Percentiles rank a stretch among this genome's conserved stretches.
Conservation (phyloP, 2,888 invertebrate genomes). For the Agrochola litura region DNA sequence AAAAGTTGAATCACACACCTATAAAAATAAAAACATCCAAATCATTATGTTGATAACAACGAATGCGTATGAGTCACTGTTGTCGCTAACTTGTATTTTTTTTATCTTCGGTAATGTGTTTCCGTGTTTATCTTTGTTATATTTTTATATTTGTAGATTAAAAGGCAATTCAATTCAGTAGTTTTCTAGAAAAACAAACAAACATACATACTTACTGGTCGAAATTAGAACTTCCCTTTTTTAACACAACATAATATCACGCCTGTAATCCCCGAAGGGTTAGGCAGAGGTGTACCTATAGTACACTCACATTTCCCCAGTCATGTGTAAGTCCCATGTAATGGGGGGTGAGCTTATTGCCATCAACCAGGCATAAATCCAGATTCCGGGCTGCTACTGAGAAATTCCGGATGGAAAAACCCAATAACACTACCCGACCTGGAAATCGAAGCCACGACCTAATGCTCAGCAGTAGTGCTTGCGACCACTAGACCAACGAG, state of each 20-base stretch:
- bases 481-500: not conserved
- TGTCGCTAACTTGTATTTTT: slow-evolving; percentile 21
- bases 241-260: too few relatives aligned
- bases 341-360: too few relatives aligned
- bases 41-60: slow-evolving; percentile 23
- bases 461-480: not conserved
- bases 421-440: not conserved
- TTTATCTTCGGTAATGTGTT: slow-evolving; percentile 34
- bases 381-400: not conserved
- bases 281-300: too few relatives aligned
- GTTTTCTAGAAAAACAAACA: not conserved
- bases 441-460: not conserved
- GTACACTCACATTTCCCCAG: not conserved
- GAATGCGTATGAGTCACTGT: slow-evolving; percentile 40
- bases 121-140: slow-evolving; percentile 8
- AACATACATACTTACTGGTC: not conserved
- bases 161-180: not conserved
- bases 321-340: not conserved
- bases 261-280: too few relatives aligned
- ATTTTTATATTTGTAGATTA: slow-evolving; percentile 17
- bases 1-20: slow-evolving; percentile 30
- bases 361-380: not conserved
- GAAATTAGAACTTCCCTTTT: too few relatives aligned
- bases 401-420: not conserved
- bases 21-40: slow-evolving; percentile 44